Base-by-base conservation (phyloP, 1,140 invertebrate genomes). In the Steinernema khuongi region DNA sequence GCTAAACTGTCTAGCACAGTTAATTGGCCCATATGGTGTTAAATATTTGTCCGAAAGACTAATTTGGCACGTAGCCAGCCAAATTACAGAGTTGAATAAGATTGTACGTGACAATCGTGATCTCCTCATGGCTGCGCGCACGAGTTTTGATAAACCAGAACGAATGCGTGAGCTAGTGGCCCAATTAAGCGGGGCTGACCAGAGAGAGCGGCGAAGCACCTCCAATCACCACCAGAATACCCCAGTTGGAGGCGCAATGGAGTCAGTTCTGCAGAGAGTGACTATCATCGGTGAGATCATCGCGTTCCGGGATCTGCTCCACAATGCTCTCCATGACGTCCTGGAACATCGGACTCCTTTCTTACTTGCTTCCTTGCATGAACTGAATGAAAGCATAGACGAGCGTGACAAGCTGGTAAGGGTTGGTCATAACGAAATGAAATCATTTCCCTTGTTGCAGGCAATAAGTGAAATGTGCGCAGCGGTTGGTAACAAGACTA, bases 21-120 rank as follows among this genome's bases (percentile, higher is more conserved):
- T 99, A 1, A 94, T 99, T 80, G 96, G 96, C 0, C 96, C 96
- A 0, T 99, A 98, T 87, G 96, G 96, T 0, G 96, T 99, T 90
- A 97, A 97, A 85, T 90, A 94, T 83, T 86, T 99, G 1, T 95
- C 93, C 85, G 96, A 99, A 88, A 94, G 92, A 28, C 86, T 99
- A 1, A 97, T 97, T 92, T 95, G 94, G 92, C 95, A 97, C 81
- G 94, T 97, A 80, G 91, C 94, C 1, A 94, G 93, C 86, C 96
- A 99, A 89, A 94, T 99, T 7, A 91, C 93, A 80, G 96, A 99
- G 85, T 86, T 99, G 1, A 97, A 96, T 86, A 88, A 88, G 79
- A 86, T 97, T 60, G 94, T 97, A 0, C 89, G 92, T 1, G 88
- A 90, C 74, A 98, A 98, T 85, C 95, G 96, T 84, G 95, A 98